Evolutionary conservation across 2,113 vertebrate species (phyloP).

Genomic region (Pelecanoides urinatrix): DNA sequence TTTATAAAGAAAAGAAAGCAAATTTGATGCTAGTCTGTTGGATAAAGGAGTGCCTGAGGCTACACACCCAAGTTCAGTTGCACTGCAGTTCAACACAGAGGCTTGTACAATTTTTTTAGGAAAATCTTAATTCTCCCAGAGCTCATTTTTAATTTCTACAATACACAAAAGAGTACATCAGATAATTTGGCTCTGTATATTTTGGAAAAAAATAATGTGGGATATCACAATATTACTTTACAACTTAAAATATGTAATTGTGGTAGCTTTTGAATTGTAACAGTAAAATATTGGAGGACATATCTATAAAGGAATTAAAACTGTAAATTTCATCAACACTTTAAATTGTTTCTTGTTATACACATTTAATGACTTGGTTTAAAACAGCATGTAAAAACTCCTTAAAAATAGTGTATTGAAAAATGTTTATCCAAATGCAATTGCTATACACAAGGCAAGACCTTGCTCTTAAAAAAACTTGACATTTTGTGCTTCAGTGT

Average conservation of each 20-base stretch:
- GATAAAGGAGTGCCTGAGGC: background rate
- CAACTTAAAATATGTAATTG: background rate
- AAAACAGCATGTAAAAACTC: background rate
- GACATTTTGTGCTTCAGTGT: background rate
- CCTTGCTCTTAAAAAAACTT: background rate
- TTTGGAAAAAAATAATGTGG: background rate
- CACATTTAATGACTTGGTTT: background rate
- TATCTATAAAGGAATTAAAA: background rate
- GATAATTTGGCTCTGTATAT: background rate
- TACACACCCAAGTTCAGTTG: fast-evolving
- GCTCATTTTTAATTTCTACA: background rate
- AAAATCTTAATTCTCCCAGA: background rate
- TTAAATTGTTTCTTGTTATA: background rate
- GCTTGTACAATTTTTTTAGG: background rate
- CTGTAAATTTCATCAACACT: background rate
- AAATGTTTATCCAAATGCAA: background rate
- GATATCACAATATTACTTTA: background rate
- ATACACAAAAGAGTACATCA: background rate
- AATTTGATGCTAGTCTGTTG: background rate
- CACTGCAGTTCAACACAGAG: background rate
- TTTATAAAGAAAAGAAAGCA: background rate
- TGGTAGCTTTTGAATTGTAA: background rate
- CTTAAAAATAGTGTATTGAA: background rate
- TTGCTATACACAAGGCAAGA: background rate
- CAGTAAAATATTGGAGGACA: background rate